Conservation (phyloP, 1,140 invertebrate genomes). For the Phthorimaea operculella region DNA sequence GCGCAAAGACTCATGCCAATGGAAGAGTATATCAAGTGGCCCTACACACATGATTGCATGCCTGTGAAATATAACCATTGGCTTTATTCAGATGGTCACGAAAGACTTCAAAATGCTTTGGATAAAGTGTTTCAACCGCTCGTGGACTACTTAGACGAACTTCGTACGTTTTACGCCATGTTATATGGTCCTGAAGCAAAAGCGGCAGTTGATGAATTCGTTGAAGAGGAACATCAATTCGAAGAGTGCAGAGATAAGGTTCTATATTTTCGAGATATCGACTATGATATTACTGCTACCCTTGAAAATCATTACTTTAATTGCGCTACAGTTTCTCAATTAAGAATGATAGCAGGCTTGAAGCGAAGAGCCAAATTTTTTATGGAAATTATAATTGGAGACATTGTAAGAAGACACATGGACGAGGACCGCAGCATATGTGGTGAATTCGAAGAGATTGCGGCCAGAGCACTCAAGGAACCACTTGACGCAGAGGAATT, state of each 20-base stretch:
- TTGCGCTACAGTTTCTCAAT: constrained; percentile 49
- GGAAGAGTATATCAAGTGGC: constrained; percentile 59
- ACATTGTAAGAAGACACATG: constrained; percentile 52
- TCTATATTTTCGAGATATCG: constrained; percentile 69
- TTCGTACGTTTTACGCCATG: constrained; percentile 50
- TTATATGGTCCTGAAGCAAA: constrained; percentile 44
- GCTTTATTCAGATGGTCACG: constrained; percentile 50
- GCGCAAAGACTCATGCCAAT: constrained; percentile 64
- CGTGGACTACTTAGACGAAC: constrained; percentile 41
- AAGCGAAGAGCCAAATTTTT: constrained; percentile 52
- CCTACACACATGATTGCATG: constrained; percentile 47
- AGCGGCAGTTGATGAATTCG: constrained; percentile 39
- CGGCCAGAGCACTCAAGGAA: constrained; percentile 69
- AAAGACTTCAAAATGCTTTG: constrained; percentile 48
- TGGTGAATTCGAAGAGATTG: constrained; percentile 71
- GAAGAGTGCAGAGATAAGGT: constrained; percentile 71
- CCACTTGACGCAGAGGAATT: constrained; percentile 78
- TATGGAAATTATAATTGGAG: constrained; percentile 52
- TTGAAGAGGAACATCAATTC: constrained; percentile 53
- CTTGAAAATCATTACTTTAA: constrained; percentile 74
- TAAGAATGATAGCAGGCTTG: constrained; percentile 52
- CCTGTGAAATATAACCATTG: constrained; percentile 59
- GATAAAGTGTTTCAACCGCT: constrained; percentile 49
- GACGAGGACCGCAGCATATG: constrained; percentile 73
- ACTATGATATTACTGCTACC: constrained; percentile 70